These are phyloP conservation scores for Microctonus aethiopoides DNA, from an alignment of 2,888 invertebrate species.

Conservation along the genomic window DNA sequence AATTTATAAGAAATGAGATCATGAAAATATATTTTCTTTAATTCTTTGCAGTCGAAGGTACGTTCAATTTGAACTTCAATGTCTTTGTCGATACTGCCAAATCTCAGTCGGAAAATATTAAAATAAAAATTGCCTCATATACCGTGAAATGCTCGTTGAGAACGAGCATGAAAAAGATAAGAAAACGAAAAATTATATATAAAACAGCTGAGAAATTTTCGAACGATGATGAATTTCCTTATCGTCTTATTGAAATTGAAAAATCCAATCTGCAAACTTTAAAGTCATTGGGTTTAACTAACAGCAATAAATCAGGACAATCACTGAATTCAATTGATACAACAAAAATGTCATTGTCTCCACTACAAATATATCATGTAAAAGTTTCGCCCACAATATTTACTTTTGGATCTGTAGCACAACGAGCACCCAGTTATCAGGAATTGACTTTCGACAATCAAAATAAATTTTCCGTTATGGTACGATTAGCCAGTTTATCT, in stretches of 20 bases:
- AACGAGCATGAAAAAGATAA: too few species aligned
- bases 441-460: slow-evolving; percentile 60
- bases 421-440: slow-evolving; percentile 28
- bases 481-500: slow-evolving; percentile 42
- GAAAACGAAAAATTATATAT: too few species aligned
- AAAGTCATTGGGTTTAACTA: background rate
- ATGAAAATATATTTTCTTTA: too few species aligned
- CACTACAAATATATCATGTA: slow-evolving; percentile 64
- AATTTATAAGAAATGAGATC: too few species aligned
- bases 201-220: background rate
- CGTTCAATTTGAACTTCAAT: too few species aligned
- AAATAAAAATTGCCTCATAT: too few species aligned
- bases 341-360: slow-evolving; percentile 60
- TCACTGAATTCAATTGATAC: slow-evolving; percentile 20
- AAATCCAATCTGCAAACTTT: background rate
- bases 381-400: slow-evolving; percentile 60
- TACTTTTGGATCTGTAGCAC: slow-evolving; percentile 55
- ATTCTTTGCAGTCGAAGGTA: too few species aligned
- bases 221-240: background rate
- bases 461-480: slow-evolving; percentile 62
- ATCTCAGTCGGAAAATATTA: too few species aligned
- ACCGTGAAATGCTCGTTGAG: too few species aligned
- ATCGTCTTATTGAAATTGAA: background rate
- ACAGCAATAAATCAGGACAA: background rate
- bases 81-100: too few species aligned